A percentile compares a stretch with the other conserved stretches of the same genome.
Evolutionary conservation across 2,797 vertebrate species (phyloP).

Genomic region (Peromyscus aztecus): DNA sequence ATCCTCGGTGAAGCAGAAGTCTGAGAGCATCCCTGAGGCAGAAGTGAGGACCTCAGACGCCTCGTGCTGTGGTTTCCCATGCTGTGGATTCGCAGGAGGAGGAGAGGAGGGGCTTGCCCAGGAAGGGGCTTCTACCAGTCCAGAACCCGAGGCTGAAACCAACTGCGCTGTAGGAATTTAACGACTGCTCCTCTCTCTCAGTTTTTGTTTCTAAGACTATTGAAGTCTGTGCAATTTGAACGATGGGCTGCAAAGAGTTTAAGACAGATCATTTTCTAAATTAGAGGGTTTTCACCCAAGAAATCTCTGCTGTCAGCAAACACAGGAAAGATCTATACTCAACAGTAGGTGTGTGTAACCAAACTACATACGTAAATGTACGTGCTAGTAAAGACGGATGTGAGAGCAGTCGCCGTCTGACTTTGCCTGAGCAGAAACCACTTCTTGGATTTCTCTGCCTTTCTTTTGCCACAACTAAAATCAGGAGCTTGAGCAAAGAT

Average conservation of each 20-base stretch:
- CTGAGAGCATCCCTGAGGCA: not conserved
- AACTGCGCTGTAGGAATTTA: not conserved
- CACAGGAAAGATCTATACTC: not conserved
- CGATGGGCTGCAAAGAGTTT: not conserved
- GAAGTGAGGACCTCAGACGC: not conserved
- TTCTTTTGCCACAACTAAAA: slow-evolving; percentile 37
- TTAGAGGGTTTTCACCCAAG: slow-evolving; percentile 48
- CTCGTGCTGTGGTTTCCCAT: not conserved
- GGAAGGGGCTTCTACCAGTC: not conserved
- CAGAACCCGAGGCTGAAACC: not conserved
- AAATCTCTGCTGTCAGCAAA: slow-evolving; percentile 53
- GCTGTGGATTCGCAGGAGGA: not conserved
- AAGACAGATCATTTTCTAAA: slow-evolving; percentile 55
- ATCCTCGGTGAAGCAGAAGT: not conserved
- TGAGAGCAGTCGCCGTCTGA: not conserved
- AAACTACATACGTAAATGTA: not conserved
- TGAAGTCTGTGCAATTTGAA: not conserved
- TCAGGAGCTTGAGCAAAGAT: not conserved
- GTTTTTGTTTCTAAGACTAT: slow-evolving; percentile 52
- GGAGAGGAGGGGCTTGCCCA: not conserved
- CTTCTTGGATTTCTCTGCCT: not conserved
- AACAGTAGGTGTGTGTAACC: not conserved
- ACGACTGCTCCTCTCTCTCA: too few species aligned
- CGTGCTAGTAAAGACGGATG: not conserved
- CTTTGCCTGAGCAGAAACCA: not conserved